These are phyloP conservation scores for Gymnorhina tibicen DNA, from an alignment of 2,113 vertebrate species.

Conservation along the genomic window DNA sequence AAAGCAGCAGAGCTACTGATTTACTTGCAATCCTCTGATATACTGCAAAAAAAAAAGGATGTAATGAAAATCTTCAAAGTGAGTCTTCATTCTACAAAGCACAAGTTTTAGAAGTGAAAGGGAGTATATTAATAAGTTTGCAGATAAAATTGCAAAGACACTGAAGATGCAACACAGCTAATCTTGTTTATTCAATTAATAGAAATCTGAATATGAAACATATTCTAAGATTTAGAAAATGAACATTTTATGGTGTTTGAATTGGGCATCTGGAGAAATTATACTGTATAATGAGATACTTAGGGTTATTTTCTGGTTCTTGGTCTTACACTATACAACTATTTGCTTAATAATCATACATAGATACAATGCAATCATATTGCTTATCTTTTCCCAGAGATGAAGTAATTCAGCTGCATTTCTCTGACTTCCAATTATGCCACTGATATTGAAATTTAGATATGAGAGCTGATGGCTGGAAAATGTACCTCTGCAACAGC, in stretches of 20 bases:
- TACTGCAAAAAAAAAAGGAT: not conserved
- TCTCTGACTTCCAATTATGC: not conserved
- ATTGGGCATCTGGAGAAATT: not conserved
- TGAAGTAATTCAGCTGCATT: not conserved
- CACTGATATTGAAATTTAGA: not conserved
- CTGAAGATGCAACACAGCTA: not conserved
- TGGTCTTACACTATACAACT: not conserved
- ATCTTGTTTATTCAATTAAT: not conserved
- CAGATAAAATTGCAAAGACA: not conserved
- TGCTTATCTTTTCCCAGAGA: not conserved
- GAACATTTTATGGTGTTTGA: slow-evolving; percentile 2
- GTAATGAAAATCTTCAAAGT: not conserved
- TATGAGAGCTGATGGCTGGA: not conserved
- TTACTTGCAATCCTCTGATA: not conserved
- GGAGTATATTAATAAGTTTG: not conserved
- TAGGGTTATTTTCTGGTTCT: slow-evolving; percentile 26
- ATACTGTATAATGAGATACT: not conserved
- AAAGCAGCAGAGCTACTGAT: not conserved
- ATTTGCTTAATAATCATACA: slow-evolving; percentile 16
- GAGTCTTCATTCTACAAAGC: not conserved
- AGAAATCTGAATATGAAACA: not conserved
- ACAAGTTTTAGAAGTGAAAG: not conserved
- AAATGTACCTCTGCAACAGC: not conserved
- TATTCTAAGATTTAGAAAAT: not conserved
- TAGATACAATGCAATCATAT: not conserved